Evolutionary conservation across 2,888 invertebrate species (phyloP).

Genomic region (Tortrix viridana): DNA sequence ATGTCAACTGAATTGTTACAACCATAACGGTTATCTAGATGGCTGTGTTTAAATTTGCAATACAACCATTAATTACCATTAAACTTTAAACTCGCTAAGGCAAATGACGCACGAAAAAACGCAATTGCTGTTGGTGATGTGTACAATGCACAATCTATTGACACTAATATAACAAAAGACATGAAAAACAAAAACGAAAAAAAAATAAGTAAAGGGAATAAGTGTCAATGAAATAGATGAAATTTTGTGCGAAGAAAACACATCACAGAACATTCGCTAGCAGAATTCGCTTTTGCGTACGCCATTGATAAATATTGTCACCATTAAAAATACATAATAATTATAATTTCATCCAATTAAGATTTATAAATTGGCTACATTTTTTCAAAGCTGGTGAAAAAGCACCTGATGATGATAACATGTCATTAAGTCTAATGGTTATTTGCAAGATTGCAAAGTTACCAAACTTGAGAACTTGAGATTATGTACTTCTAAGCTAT

Average conservation of each 20-base stretch:
- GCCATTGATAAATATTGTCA: not conserved
- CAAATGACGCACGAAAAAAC: not conserved
- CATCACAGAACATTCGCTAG: conserved; percentile 12
- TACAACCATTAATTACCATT: not conserved
- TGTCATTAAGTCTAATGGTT: too few species aligned
- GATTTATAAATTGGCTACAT: too few species aligned
- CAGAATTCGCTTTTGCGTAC: conserved; percentile 21
- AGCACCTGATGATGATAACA: too few species aligned
- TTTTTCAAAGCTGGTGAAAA: too few species aligned
- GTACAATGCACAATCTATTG: not conserved
- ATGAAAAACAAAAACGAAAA: too few species aligned
- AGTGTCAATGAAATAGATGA: not conserved
- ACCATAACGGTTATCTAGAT: not conserved
- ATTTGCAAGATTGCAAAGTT: too few species aligned
- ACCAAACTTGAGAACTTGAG: too few species aligned
- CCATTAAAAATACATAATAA: not conserved
- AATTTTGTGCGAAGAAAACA: not conserved
- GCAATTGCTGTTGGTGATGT: not conserved
- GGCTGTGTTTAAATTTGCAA: conserved; percentile 5
- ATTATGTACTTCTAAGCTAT: not conserved
- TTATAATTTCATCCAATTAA: too few species aligned
- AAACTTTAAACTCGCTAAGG: conserved; percentile 1
- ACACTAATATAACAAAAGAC: not conserved
- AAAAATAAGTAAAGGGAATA: too few species aligned
- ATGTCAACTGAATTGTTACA: too few species aligned